These are phyloP conservation scores for Thymelicus lineola DNA, from an alignment of 2,888 invertebrate genomes.

Conservation along the genomic window DNA sequence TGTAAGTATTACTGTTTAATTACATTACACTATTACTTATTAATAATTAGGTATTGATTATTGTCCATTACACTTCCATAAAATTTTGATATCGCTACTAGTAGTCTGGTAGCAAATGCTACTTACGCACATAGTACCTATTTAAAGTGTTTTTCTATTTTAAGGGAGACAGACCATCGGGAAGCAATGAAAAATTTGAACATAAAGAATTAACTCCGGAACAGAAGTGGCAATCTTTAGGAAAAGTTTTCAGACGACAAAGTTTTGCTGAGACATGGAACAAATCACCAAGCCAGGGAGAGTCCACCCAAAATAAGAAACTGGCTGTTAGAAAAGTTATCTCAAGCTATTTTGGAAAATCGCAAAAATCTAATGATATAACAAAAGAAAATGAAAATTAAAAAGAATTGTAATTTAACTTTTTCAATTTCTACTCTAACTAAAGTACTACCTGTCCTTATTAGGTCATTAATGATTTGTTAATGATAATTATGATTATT, in stretches of 20 bases:
- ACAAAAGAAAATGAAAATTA: slow-evolving; percentile 60
- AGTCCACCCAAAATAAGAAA: slow-evolving; percentile 68
- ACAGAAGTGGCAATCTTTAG: slow-evolving; percentile 80
- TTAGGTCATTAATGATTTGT: too few relatives aligned
- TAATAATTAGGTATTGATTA: too few relatives aligned
- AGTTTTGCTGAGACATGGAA: slow-evolving; percentile 71
- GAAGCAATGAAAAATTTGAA: slow-evolving; percentile 68
- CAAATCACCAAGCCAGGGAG: slow-evolving; percentile 65
- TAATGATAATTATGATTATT: too few relatives aligned
- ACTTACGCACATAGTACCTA: too few relatives aligned
- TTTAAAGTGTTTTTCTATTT: not conserved
- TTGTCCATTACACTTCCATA: too few relatives aligned
- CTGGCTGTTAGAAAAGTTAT: slow-evolving; percentile 73
- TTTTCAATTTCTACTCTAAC: not conserved
- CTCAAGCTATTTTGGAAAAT: slow-evolving; percentile 76
- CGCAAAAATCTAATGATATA: slow-evolving; percentile 56
- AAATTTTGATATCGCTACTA: too few relatives aligned
- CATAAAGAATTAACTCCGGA: slow-evolving; percentile 70
- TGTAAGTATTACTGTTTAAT: slow-evolving; percentile 54
- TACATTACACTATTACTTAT: too few relatives aligned
- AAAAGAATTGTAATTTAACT: slow-evolving; percentile 24
- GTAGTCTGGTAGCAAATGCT: too few relatives aligned
- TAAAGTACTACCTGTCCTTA: too few relatives aligned
- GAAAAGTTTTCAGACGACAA: slow-evolving; percentile 78
- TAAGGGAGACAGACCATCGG: slow-evolving; percentile 72